Evolutionary conservation across 2,113 vertebrate genomes (phyloP).

Genomic region (Catagonus wagneri): DNA sequence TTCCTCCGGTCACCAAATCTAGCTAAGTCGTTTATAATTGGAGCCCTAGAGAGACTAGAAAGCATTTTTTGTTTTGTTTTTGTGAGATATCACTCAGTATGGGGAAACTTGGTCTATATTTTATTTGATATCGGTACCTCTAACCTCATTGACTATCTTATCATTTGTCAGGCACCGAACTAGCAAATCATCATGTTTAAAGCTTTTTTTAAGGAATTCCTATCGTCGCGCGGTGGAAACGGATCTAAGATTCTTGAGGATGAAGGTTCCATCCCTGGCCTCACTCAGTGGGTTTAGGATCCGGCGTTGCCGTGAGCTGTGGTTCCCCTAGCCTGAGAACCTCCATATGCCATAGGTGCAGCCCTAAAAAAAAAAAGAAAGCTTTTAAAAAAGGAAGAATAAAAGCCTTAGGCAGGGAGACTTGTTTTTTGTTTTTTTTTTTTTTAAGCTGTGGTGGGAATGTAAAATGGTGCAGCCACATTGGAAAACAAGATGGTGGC

Average conservation of each 20-base stretch:
- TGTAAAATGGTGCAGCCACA: neutral
- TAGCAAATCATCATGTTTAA: neutral
- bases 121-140: neutral
- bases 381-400: neutral
- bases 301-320: too few species aligned
- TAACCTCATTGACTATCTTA: neutral
- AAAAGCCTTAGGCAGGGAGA: neutral
- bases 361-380: too few species aligned
- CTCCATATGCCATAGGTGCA: too few species aligned
- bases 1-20: slow-evolving; percentile 39
- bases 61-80: neutral
- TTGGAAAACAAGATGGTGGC: neutral
- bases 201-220: neutral
- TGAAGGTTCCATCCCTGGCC: too few species aligned
- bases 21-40: neutral
- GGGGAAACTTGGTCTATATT: neutral
- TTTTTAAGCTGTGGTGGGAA: neutral
- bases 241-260: too few species aligned
- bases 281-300: too few species aligned
- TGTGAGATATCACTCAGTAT: neutral
- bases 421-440: slow-evolving; percentile 41
- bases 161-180: neutral
- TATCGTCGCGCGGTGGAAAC: too few species aligned
- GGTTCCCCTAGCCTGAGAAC: too few species aligned
- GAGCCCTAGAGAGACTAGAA: neutral